A percentile compares a stretch with the other conserved stretches of the same genome.
phyloP scores from a whole-genome alignment of 2,888 invertebrate genomes.

The Pyrrhosoma nymphula region DNA sequence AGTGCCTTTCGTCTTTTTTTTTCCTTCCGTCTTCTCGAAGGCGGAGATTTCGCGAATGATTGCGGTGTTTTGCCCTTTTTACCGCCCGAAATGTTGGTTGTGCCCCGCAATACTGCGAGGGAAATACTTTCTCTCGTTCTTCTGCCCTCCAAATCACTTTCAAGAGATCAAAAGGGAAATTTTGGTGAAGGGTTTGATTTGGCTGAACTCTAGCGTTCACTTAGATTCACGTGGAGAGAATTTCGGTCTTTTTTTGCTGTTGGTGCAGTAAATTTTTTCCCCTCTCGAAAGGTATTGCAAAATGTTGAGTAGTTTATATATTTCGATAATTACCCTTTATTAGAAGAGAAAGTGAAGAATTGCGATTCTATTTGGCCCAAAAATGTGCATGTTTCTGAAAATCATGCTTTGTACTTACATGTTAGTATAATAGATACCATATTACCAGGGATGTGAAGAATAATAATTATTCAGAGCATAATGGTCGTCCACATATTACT shows the following conservation, averaged over 20 bases:
- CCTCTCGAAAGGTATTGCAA: background rate
- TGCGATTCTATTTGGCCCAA: no score
- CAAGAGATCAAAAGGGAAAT: background rate
- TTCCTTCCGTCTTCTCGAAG: background rate
- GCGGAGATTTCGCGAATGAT: background rate
- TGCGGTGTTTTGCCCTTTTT: background rate
- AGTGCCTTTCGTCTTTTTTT: background rate
- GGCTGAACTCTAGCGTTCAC: background rate
- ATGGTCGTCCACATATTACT: no score
- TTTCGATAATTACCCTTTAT: background rate
- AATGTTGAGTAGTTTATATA: background rate
- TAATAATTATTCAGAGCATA: no score
- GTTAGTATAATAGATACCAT: no score
- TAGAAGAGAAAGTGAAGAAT: no score
- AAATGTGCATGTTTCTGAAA: no score
- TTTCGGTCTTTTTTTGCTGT: background rate
- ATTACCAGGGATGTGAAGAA: no score
- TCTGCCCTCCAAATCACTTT: background rate
- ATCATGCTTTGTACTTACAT: no score
- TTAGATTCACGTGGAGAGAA: background rate
- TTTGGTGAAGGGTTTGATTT: background rate
- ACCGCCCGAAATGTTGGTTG: background rate
- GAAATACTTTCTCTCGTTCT: background rate
- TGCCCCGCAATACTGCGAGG: background rate
- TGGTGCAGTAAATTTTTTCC: background rate